A percentile compares a stretch with the other conserved stretches of the same genome.
These are phyloP conservation scores for Axis porcinus DNA, from an alignment of 2,113 vertebrate species.

Conservation along the genomic window DNA sequence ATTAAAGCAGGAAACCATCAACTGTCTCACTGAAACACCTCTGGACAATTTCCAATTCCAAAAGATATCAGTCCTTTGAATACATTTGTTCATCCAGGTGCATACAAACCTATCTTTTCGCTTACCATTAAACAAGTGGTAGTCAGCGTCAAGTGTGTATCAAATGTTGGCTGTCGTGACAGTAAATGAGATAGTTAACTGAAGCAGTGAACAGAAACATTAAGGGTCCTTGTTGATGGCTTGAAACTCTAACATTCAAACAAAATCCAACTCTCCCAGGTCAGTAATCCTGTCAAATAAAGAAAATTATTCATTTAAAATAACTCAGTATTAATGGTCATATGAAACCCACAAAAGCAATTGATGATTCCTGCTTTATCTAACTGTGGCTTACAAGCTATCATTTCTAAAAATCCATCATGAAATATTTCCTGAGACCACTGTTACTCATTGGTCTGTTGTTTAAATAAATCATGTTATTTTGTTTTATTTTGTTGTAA, in stretches of 20 bases:
- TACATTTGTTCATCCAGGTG: neutral
- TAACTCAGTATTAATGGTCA: neutral
- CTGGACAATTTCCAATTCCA: neutral
- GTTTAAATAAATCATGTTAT: neutral
- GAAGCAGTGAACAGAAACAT: neutral
- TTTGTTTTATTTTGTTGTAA: neutral
- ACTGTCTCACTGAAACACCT: neutral
- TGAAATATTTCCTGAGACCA: neutral
- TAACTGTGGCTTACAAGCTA: neutral
- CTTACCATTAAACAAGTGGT: neutral
- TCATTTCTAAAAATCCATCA: neutral
- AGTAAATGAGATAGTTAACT: neutral
- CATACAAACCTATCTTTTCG: neutral
- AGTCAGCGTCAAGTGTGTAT: neutral
- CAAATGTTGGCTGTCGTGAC: neutral
- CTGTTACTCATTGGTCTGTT: neutral
- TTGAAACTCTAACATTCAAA: neutral
- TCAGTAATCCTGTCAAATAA: neutral
- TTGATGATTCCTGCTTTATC: neutral
- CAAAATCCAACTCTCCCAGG: neutral
- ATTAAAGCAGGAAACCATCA: neutral
- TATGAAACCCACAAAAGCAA: neutral
- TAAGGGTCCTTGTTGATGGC: neutral
- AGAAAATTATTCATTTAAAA: neutral
- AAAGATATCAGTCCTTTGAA: neutral